Conservation (phyloP, 2,113 vertebrate species). For the Odontophorus gujanensis region DNA sequence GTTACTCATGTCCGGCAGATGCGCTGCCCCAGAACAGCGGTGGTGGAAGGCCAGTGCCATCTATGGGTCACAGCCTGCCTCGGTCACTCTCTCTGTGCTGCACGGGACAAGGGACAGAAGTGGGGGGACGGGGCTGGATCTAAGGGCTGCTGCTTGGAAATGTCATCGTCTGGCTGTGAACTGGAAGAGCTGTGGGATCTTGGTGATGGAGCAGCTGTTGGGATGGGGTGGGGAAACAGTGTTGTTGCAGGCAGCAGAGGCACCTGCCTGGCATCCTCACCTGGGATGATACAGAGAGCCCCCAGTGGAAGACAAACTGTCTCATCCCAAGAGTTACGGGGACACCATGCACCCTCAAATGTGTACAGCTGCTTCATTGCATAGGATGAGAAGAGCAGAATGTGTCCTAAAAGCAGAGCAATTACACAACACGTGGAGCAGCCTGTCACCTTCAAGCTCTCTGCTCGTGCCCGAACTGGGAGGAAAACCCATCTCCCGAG, state of each 20-base stretch:
- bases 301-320: accelerated
- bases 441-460: background rate
- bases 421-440: no score
- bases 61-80: background rate
- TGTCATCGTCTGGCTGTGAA: background rate
- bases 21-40: background rate
- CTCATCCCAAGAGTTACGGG: accelerated
- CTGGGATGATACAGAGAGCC: accelerated
- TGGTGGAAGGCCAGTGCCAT: constrained; percentile 33
- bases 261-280: no score
- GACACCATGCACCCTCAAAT: background rate
- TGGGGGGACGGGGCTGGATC: background rate
- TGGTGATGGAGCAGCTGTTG: background rate
- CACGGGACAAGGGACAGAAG: background rate
- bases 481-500: background rate
- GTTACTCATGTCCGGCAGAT: background rate
- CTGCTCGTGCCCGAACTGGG: background rate
- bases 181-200: background rate
- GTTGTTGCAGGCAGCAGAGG: background rate
- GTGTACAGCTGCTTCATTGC: background rate
- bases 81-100: background rate
- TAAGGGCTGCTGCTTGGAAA: background rate
- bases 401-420: background rate
- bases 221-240: background rate
- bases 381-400: background rate